These are phyloP conservation scores for Melanerpes aurifrons DNA, from an alignment of 2,113 vertebrate species.

Conservation along the genomic window DNA sequence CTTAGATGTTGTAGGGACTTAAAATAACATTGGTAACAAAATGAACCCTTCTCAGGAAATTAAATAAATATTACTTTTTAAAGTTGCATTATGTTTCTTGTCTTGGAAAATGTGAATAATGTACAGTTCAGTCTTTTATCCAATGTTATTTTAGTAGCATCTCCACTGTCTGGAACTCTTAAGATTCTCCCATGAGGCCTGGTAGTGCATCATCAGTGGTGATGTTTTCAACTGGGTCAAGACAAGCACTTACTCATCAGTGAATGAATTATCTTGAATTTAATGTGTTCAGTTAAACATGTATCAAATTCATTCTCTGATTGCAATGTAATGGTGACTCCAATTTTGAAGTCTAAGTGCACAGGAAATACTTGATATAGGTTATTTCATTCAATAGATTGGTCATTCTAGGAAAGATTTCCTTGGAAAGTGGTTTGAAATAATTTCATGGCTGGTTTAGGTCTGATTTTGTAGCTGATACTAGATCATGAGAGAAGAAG, in stretches of 20 bases:
- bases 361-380: not conserved
- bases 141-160: not conserved
- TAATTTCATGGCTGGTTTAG: not conserved
- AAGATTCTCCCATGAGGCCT: not conserved
- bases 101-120: not conserved
- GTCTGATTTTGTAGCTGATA: not conserved
- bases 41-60: not conserved
- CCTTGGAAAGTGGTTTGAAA: conserved; percentile 25
- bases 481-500: conserved; percentile 7
- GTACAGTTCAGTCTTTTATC: not conserved
- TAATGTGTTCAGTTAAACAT: conserved; percentile 3
- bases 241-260: not conserved
- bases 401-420: conserved; percentile 7
- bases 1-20: not conserved
- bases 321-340: not conserved
- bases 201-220: not conserved
- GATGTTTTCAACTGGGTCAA: not conserved
- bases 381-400: not conserved
- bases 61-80: not conserved
- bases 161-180: not conserved
- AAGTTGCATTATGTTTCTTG: not conserved
- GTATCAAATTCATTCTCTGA: not conserved
- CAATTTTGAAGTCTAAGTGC: not conserved
- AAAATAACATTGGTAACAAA: not conserved
- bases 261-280: conserved; percentile 6